Conservation (phyloP, 2,888 invertebrate species). For the Dryocosmus kuriphilus region DNA sequence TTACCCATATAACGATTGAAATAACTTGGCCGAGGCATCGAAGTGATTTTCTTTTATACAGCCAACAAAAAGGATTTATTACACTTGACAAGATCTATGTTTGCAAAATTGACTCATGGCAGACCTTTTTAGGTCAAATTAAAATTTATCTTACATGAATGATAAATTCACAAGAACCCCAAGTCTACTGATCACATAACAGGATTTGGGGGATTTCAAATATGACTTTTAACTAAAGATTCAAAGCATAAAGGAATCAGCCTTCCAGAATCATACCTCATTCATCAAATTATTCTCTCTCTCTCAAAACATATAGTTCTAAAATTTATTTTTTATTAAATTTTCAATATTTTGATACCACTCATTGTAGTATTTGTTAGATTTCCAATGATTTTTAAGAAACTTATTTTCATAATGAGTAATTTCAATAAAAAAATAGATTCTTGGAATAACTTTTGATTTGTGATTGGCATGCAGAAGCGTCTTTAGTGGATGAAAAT, state of each 20-base stretch:
- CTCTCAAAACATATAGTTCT: too few relatives aligned
- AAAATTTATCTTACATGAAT: neutral
- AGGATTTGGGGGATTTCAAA: neutral
- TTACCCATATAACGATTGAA: conserved; percentile 35
- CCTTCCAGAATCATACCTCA: neutral
- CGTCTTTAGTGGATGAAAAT: neutral
- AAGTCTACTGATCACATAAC: neutral
- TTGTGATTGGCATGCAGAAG: too few relatives aligned
- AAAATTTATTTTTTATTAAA: too few relatives aligned
- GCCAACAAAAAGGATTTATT: conserved; percentile 29
- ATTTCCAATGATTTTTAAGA: too few relatives aligned
- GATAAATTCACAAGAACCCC: neutral
- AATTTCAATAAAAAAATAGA: too few relatives aligned
- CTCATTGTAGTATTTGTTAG: too few relatives aligned
- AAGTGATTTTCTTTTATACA: conserved; percentile 32
- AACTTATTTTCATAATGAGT: too few relatives aligned
- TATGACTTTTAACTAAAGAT: neutral
- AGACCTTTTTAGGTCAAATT: neutral
- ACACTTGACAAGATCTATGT: conserved; percentile 22
- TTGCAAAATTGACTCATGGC: conserved; percentile 15
- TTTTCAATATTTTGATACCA: too few relatives aligned
- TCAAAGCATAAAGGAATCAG: neutral
- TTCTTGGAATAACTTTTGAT: too few relatives aligned
- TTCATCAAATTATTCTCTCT: neutral
- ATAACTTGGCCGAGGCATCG: conserved; percentile 21